phyloP scores from a whole-genome alignment of 2,797 vertebrate genomes.

The Microchirus variegatus region DNA sequence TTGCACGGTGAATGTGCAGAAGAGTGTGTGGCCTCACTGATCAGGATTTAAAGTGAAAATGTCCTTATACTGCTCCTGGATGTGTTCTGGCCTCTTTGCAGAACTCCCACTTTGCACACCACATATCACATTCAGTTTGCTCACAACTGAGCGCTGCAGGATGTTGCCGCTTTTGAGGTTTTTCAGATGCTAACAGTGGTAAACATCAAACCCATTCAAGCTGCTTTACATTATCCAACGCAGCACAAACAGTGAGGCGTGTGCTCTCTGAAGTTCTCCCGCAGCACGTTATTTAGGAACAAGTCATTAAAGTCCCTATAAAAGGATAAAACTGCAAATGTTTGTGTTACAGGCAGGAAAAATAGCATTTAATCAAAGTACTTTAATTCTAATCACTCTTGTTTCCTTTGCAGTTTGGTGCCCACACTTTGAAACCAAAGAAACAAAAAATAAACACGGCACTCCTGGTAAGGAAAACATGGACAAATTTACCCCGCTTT shows the following conservation, averaged over 20 bases:
- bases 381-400: constrained; percentile 77
- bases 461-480: constrained; percentile 76
- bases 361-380: constrained; percentile 76
- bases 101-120: constrained; percentile 45
- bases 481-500: constrained; percentile 52
- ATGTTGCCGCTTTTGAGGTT: constrained; percentile 13
- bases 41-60: constrained; percentile 56
- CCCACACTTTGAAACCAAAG: constrained; percentile 82
- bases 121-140: constrained; percentile 35
- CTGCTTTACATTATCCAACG: constrained; percentile 53
- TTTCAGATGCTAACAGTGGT: constrained; percentile 43
- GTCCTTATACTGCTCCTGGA: constrained; percentile 43
- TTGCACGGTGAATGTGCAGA: not conserved
- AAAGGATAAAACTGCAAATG: constrained; percentile 74
- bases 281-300: constrained; percentile 63
- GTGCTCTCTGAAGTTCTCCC: constrained; percentile 61
- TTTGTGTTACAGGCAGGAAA: constrained; percentile 80
- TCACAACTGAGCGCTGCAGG: constrained; percentile 43
- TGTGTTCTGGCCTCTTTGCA: constrained; percentile 25
- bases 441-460: constrained; percentile 80
- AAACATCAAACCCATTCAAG: constrained; percentile 61
- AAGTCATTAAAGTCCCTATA: constrained; percentile 63
- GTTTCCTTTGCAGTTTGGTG: constrained; percentile 74
- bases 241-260: constrained; percentile 34
- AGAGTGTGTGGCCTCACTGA: constrained; percentile 53